Evolutionary conservation across 2,797 vertebrate genomes (phyloP).

Genomic region (Adrianichthys oophorus): DNA sequence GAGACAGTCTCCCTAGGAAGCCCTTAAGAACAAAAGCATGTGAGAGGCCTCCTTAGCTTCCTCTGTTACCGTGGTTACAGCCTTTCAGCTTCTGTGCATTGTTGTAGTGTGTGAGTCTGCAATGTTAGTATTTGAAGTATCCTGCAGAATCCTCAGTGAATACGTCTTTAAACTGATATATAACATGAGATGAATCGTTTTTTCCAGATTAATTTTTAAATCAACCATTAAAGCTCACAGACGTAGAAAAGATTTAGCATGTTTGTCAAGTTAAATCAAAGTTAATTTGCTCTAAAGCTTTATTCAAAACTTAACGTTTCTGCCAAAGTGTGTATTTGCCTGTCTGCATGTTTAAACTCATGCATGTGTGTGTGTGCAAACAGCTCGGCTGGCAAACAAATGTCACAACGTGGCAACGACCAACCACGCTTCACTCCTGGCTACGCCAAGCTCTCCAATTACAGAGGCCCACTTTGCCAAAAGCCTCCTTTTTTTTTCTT

Average conservation of each 20-base stretch:
- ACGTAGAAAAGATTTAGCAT: background rate
- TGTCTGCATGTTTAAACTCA: constrained; percentile 15
- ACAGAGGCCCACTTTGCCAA: constrained; percentile 67
- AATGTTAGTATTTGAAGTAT: constrained; percentile 32
- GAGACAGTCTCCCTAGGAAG: constrained; percentile 71
- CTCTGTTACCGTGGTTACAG: constrained; percentile 73
- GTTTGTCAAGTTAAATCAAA: constrained; percentile 2
- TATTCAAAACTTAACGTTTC: constrained; percentile 29
- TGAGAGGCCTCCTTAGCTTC: constrained; percentile 61
- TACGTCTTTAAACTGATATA: constrained; percentile 1
- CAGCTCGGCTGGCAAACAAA: constrained; percentile 60
- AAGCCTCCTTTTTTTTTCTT: constrained; percentile 42
- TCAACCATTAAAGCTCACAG: constrained; percentile 6
- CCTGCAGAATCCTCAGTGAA: constrained; percentile 5
- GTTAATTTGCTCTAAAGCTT: constrained; percentile 13
- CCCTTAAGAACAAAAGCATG: constrained; percentile 74
- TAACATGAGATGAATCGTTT: background rate
- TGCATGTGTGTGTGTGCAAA: constrained; percentile 31
- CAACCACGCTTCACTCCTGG: constrained; percentile 64
- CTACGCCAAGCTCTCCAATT: constrained; percentile 71
- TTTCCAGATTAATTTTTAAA: constrained; percentile 5
- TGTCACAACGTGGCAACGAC: constrained; percentile 66
- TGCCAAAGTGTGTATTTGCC: constrained; percentile 23
- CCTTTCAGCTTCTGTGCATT: constrained; percentile 47
- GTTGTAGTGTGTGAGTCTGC: constrained; percentile 33